phyloP scores from a whole-genome alignment of 2,797 vertebrate species.

The Protosalanx chinensis region DNA sequence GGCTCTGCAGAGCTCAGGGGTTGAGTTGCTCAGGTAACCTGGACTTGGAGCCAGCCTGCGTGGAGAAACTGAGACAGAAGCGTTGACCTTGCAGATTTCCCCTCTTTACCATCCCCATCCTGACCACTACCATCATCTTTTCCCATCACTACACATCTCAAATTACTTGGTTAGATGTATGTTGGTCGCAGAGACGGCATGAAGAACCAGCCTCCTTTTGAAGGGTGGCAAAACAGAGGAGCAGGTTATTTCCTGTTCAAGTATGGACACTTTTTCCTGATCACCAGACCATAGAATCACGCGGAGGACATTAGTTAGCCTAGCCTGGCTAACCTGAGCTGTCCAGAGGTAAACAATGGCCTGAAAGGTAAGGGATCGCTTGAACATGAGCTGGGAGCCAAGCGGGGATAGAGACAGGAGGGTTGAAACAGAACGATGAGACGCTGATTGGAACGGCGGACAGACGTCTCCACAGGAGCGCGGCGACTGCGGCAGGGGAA shows the following conservation, averaged over 20 bases:
- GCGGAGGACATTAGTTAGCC: background rate
- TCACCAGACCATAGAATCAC: background rate
- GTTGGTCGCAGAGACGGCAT: background rate
- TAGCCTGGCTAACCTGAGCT: constrained; percentile 6
- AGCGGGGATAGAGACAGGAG: constrained; percentile 9
- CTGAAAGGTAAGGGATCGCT: constrained; percentile 6
- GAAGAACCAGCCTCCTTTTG: background rate
- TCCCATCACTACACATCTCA: constrained; percentile 8
- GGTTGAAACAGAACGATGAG: constrained; percentile 27
- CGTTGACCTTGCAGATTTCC: constrained; percentile 39
- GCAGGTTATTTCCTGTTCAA: background rate
- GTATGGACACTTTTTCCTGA: background rate
- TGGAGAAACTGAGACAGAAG: constrained; percentile 63
- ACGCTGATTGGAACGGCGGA: constrained; percentile 34
- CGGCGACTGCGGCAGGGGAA: constrained; percentile 28
- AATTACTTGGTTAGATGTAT: background rate
- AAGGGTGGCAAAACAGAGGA: background rate
- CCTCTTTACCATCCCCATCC: background rate
- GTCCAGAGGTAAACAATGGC: constrained; percentile 9
- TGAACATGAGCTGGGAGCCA: constrained; percentile 7
- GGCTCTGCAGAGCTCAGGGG: constrained; percentile 56
- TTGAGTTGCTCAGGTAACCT: constrained; percentile 72
- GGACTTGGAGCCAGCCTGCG: constrained; percentile 37
- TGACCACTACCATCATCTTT: constrained; percentile 2
- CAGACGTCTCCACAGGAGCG: constrained; percentile 43